phyloP scores from a whole-genome alignment of 1,140 invertebrate species.

The Drosophila busckii region DNA sequence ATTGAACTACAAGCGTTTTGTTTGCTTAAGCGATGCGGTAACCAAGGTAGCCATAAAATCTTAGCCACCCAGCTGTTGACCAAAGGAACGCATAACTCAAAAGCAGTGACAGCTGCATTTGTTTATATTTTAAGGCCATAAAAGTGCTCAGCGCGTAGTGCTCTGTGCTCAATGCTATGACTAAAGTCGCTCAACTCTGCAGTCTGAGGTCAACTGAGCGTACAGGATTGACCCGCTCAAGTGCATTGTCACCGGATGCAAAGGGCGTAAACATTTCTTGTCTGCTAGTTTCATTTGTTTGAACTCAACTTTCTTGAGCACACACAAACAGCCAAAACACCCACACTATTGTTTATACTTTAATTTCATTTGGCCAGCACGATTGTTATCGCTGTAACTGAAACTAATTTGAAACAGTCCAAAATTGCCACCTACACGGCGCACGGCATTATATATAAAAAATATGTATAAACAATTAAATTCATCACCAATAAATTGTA shows the following conservation, averaged over 20 bases:
- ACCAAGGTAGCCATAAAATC: background rate
- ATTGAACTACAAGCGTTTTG: slow-evolving; percentile 40
- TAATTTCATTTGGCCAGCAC: slow-evolving; percentile 45
- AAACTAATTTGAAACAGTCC: slow-evolving; percentile 59
- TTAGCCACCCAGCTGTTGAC: too few species aligned
- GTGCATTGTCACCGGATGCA: slow-evolving; percentile 62
- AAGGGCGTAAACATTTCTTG: slow-evolving; percentile 7
- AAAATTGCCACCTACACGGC: slow-evolving; percentile 44
- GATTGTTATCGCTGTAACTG: slow-evolving; percentile 40
- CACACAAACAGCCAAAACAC: background rate
- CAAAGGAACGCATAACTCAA: too few species aligned
- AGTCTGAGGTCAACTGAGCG: slow-evolving; percentile 39
- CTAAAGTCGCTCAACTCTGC: slow-evolving; percentile 32
- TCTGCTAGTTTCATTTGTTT: slow-evolving; percentile 15
- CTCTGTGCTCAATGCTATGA: slow-evolving; percentile 43
- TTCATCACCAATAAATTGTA: too few species aligned
- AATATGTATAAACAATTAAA: too few species aligned
- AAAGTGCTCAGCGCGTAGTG: too few species aligned
- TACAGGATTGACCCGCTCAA: slow-evolving; percentile 41
- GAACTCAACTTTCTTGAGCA: slow-evolving; percentile 15
- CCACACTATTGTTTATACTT: background rate
- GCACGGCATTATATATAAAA: too few species aligned
- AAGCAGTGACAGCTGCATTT: slow-evolving; percentile 23
- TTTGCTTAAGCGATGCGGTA: slow-evolving; percentile 5
- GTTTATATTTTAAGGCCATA: slow-evolving; percentile 44